Conservation (phyloP, 2,113 vertebrate genomes). For the Callopanchax toddi region DNA sequence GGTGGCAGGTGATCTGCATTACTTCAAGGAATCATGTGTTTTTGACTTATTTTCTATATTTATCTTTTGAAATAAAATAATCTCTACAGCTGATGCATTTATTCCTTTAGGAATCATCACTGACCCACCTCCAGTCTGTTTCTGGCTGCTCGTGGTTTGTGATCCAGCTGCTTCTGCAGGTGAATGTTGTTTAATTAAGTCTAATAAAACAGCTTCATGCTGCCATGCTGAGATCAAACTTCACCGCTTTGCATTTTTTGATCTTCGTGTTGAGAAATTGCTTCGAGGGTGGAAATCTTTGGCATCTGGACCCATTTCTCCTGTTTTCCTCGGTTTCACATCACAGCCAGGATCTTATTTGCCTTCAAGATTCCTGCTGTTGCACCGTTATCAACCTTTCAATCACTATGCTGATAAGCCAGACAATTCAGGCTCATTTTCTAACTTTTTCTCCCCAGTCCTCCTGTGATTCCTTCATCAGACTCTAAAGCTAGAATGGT, state of each 20-base stretch:
- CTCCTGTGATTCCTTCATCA: slow-evolving; percentile 7
- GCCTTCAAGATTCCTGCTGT: not conserved
- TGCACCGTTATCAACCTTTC: not conserved
- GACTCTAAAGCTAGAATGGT: too few relatives aligned
- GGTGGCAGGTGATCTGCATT: too few relatives aligned
- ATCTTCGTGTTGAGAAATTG: not conserved
- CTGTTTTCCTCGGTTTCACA: not conserved
- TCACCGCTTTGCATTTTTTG: not conserved
- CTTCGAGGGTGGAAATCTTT: not conserved
- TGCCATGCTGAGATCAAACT: not conserved
- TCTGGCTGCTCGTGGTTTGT: not conserved
- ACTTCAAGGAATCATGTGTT: too few relatives aligned
- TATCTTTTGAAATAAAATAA: too few relatives aligned
- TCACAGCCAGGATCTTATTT: slow-evolving; percentile 1
- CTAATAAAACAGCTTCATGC: not conserved
- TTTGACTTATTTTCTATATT: too few relatives aligned
- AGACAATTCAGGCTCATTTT: slow-evolving; percentile 3
- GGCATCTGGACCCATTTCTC: not conserved
- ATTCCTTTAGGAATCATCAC: too few relatives aligned
- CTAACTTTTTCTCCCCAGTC: slow-evolving; percentile 1
- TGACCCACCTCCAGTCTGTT: too few relatives aligned
- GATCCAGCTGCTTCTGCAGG: not conserved
- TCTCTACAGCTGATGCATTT: too few relatives aligned
- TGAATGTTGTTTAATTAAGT: not conserved
- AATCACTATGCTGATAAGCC: slow-evolving; percentile 1